Base-by-base conservation (phyloP, 2,113 vertebrate genomes). In the Fulica atra region DNA sequence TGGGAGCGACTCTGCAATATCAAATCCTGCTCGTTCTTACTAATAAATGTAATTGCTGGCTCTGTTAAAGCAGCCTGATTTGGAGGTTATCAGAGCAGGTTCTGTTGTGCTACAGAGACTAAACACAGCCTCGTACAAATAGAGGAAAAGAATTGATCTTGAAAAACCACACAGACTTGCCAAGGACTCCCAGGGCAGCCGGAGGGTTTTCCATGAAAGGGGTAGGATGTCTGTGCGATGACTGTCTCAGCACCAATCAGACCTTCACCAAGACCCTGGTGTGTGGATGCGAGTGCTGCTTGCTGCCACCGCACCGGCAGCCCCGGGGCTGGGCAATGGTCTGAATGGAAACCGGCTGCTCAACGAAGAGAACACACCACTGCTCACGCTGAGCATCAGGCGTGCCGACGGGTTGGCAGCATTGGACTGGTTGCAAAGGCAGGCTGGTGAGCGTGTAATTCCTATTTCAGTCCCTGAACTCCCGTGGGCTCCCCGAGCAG, bases 71-170 rank as follows among this genome's bases (percentile, higher is more conserved):
- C 65, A 61, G 29, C 63, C 23, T 42, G 2, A 42, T 89, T 80
- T 69, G 83, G 88, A 88, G 86, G 69, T 48, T 66, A 78, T 81
- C 80, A 86, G 87, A 92, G 50, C 1, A 4, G 82, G 56, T 54
- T 78, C 78, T 96, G 87, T 65, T 86, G 77, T 73, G 63, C 84
- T 13, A 25, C 53, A 80, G 82, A 50, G 70, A 74, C 63, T 95
- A 81, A 82, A 86, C 81, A 50, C 36, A 68, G 35, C 46, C 46
- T 77, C 24, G 17, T 29, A 51, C 36, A 81, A 28, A 81, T 48
- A 35, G 33, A 78, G 72, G 38, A 54, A 93, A 82, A 66, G 5
- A 24, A 60, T 57, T 78, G 68, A 40, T 77, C 74, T 81, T 90
- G 64, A 48, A 83, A 83, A 90, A 38, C 20, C 7, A 11, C 16